Base-by-base conservation (phyloP, 2,888 invertebrate genomes). In the Drosophila helvetica region DNA sequence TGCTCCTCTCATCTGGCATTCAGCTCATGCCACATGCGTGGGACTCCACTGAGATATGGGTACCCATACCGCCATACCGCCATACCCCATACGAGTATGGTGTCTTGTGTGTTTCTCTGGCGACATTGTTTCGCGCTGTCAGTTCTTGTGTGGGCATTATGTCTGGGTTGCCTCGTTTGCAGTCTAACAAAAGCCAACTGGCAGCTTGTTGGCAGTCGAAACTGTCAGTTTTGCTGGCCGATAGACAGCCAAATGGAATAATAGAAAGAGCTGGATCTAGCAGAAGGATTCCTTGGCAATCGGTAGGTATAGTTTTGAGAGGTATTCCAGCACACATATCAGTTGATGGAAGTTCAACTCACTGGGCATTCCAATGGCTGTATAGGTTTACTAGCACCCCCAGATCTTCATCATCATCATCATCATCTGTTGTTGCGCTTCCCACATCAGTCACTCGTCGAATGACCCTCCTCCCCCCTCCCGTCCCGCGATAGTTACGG, bases 131-230 rank as follows among this genome's bases (percentile, higher is more conserved):
- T 64, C 61, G 17, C 18, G 46, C 57, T 50, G 53, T 67, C 50
- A 50, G 50, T 73, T 69, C 62, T 58, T 74, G 68, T 74, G 74
- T 74, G 69, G 68, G 74, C 69, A 42, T 47, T 17, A n/a, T 47
- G 10, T 17, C 25, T 46, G 56, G 38, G 52, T 27, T 68, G 50
- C 59, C 59, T 65, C 73, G 77, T 82, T 77, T 86, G 80, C 80
- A 71, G 76, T 81, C 86, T 79, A 84, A 86, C 86, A 84, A 79
- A 78, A 75, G 78, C 65, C 75, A 77, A 65, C 69, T 78, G 75
- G 33, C 22, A 47, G 43, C 54, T 57, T 57, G 47, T 48, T 54
- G 59, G 46, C 53, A 52, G 17, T 15, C 52, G 18, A 53, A 56
- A 45, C 50, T 68, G 67, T 59, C 68, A 67, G 59, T 59, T 38